A percentile compares a stretch with the other conserved stretches of the same genome.
Conservation (phyloP, 2,797 vertebrate species). For the Adrianichthys oophorus region DNA sequence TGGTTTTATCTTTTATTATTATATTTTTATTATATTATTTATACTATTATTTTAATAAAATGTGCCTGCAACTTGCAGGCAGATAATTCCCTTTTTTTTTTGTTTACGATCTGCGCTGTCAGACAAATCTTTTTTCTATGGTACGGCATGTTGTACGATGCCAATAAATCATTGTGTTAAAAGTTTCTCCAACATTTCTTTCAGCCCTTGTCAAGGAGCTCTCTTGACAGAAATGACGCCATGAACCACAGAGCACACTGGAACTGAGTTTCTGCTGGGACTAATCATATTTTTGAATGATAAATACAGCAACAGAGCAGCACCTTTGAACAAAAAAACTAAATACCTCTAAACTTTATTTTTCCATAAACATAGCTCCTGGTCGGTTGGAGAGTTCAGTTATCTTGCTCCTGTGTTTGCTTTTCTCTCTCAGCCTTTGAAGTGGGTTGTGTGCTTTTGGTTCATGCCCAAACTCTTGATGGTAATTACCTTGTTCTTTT, state of each 20-base stretch:
- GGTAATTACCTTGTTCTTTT: constrained; percentile 72
- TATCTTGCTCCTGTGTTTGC: constrained; percentile 45
- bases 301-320: not conserved
- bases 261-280: not conserved
- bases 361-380: constrained; percentile 21
- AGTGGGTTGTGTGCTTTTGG: constrained; percentile 68
- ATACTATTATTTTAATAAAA: too few relatives aligned
- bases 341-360: constrained; percentile 13
- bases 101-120: too few relatives aligned
- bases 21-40: too few relatives aligned
- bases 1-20: too few relatives aligned
- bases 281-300: too few relatives aligned
- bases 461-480: constrained; percentile 62
- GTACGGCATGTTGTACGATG: too few relatives aligned
- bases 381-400: constrained; percentile 38
- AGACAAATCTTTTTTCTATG: too few relatives aligned
- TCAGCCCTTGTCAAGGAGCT: not conserved
- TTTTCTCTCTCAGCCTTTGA: constrained; percentile 60
- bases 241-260: not conserved
- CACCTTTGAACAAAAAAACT: constrained; percentile 2
- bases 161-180: too few relatives aligned
- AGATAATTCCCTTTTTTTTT: too few relatives aligned
- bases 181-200: not conserved
- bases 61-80: too few relatives aligned
- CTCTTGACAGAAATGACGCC: not conserved